Evolutionary conservation across 2,113 vertebrate species (phyloP).

Genomic region (Scomber japonicus): DNA sequence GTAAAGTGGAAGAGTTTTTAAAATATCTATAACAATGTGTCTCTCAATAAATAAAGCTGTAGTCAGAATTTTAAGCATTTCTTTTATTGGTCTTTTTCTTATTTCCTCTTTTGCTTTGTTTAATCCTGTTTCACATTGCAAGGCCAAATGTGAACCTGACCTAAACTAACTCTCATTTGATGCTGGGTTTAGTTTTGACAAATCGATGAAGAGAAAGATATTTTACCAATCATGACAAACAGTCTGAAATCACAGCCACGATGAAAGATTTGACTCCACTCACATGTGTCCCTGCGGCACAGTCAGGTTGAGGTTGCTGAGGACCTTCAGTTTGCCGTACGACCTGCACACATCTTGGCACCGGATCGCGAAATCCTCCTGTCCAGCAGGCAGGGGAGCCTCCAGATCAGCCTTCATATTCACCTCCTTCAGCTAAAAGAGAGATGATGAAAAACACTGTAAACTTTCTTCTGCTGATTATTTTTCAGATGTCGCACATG

Average conservation of each 20-base stretch:
- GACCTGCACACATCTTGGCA: conserved; percentile 83
- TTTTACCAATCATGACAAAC: neutral
- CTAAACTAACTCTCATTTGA: too few relatives aligned
- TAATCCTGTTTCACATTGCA: too few relatives aligned
- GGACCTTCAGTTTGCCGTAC: conserved; percentile 85
- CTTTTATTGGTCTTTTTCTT: too few relatives aligned
- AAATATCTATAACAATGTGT: too few relatives aligned
- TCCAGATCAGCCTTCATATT: conserved; percentile 79
- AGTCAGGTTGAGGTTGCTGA: conserved; percentile 82
- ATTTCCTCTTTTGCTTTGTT: too few relatives aligned
- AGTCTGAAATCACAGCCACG: neutral
- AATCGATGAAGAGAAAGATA: neutral
- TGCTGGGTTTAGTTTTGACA: too few relatives aligned
- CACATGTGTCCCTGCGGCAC: conserved; percentile 87
- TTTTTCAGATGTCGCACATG: neutral
- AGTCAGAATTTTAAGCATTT: too few relatives aligned
- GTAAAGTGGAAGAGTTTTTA: too few relatives aligned
- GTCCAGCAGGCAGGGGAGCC: conserved; percentile 45
- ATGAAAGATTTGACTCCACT: conserved; percentile 48
- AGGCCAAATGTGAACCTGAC: too few relatives aligned
- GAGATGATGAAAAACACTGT: neutral
- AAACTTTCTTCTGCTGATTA: too few relatives aligned
- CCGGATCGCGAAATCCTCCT: conserved; percentile 68
- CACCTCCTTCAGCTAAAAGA: conserved; percentile 46
- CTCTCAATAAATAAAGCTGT: too few relatives aligned